Evolutionary conservation across 2,797 vertebrate species (phyloP).

Genomic region (Prionace glauca): DNA sequence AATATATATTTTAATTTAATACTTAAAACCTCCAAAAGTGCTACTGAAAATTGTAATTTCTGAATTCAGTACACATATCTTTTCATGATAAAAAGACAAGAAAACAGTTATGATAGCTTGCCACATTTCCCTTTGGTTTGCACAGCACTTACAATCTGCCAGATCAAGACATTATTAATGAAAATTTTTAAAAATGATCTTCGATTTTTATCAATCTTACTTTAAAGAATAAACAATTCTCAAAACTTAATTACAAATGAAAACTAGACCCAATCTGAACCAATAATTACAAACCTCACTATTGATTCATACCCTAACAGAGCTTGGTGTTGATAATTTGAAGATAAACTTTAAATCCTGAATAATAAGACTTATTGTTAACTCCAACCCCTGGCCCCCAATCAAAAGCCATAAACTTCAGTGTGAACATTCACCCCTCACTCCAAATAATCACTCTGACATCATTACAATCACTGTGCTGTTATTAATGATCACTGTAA

Average conservation of each 20-base stretch:
- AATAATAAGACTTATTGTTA: background rate
- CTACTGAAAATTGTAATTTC: too few species aligned
- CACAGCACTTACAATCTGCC: too few species aligned
- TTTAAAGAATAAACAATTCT: background rate
- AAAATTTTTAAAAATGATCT: background rate
- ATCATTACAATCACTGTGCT: background rate
- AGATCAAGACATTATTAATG: too few species aligned
- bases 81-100: too few species aligned
- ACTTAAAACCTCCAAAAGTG: too few species aligned
- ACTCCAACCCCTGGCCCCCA: background rate
- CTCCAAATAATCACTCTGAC: background rate
- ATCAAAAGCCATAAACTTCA: background rate
- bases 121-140: too few species aligned
- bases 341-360: background rate
- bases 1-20: too few species aligned
- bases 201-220: background rate
- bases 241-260: background rate
- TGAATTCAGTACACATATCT: too few species aligned
- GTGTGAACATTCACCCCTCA: too few species aligned
- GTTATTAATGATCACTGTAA: background rate
- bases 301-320: background rate
- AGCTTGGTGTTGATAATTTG: background rate
- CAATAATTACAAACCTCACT: background rate
- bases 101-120: too few species aligned
- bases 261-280: background rate